Base-by-base conservation (phyloP, 2,113 vertebrate species). In the Microtus ochrogaster region DNA sequence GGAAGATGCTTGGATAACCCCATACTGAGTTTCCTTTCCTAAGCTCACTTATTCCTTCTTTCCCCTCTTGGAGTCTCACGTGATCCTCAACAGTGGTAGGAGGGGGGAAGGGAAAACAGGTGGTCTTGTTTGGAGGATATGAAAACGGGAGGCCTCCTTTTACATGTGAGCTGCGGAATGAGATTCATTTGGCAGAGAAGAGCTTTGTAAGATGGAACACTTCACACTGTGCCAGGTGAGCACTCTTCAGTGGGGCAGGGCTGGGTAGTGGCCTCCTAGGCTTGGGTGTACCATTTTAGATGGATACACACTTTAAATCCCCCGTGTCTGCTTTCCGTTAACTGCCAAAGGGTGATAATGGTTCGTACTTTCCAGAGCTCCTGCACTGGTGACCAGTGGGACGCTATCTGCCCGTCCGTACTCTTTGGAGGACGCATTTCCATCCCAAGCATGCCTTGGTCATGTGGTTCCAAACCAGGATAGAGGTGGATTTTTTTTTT, bases 221-320 rank as follows among this genome's bases (percentile, higher is more conserved):
- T 5, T 28, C 55, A 30, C 68, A 13, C 0, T 16, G 41, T 65
- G 16, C 70, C 41, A 1, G 4, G 10, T n/a, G 73, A 47, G 4
- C 8, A 12, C 33, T 63, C 87, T 70, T 44, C 49, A 61, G 26
- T 0, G 0, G 78, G 63, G 61, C 84, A 82, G 39, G 90, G 49
- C 52, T 91, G 19, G 4, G 16, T 49, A n/a, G 65, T 30, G 55
- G 26, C 44, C 63, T 87, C 87, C 33, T 76, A 63, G 81, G 39
- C 52, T 82, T 83, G 41, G 47, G 19, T 28, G 39, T 5, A 7
- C 77, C 49, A 65, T 74, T 65, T 49, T 81, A 65, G 41, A 90
- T 92, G 41, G 58, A 16, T 2, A 63, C 28, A 24, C 10, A 30
- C 76, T 97, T 94, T 79, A 87, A 70, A 84, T 91, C 49, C 52